Conservation (phyloP, 2,888 invertebrate species). For the Drosophila testacea region DNA sequence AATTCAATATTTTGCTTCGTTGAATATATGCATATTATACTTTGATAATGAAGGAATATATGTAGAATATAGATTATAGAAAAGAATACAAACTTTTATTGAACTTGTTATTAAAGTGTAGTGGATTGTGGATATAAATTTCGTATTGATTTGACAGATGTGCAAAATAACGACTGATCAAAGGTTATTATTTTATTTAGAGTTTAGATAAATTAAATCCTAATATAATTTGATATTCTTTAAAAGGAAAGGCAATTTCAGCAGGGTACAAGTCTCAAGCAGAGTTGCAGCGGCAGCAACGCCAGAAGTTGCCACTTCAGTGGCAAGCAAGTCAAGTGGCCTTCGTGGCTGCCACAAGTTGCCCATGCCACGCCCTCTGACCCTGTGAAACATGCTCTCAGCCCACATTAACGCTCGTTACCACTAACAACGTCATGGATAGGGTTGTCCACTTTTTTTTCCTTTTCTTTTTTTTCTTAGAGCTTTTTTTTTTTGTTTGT, state of each 20-base stretch:
- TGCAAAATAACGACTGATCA: no score
- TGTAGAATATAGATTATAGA: no score
- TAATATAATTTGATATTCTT: background rate
- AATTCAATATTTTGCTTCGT: background rate
- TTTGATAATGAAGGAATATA: no score
- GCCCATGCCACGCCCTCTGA: constrained; percentile 22
- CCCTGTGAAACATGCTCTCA: background rate
- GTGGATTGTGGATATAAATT: no score
- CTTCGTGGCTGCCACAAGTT: constrained; percentile 22
- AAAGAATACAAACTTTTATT: no score
- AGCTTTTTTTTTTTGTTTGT: constrained; percentile 1
- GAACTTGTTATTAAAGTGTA: no score
- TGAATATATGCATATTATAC: no score
- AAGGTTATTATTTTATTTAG: background rate
- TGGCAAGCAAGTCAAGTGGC: constrained; percentile 47
- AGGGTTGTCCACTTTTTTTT: constrained; percentile 39
- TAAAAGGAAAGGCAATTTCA: no score
- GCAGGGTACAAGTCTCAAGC: constrained; percentile 9
- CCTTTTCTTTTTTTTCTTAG: background rate
- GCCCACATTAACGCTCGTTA: constrained; percentile 47
- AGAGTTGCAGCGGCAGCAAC: background rate
- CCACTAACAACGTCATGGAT: constrained; percentile 68
- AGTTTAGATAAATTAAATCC: background rate
- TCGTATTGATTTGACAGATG: no score
- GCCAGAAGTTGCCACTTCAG: constrained; percentile 18